phyloP scores from a whole-genome alignment of 2,888 invertebrate genomes.

The Catocala nupta region DNA sequence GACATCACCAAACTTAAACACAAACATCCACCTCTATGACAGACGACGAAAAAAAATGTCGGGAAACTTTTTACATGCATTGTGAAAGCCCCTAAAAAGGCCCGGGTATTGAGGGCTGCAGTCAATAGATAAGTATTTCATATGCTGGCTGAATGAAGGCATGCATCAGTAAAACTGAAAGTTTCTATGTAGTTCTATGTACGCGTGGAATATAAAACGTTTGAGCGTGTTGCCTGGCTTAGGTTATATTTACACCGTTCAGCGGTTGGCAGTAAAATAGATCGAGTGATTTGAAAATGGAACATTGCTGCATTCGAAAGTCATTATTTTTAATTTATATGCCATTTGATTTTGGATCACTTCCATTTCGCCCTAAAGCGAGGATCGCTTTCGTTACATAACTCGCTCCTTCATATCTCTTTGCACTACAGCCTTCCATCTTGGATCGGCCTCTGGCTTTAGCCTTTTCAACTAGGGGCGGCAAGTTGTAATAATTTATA shows the following conservation, averaged over 20 bases:
- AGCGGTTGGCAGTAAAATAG: no score
- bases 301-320: no score
- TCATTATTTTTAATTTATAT: no score
- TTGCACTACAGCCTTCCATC: no score
- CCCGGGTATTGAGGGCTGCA: conserved; percentile 54
- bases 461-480: no score
- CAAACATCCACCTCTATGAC: background rate
- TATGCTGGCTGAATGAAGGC: conserved; percentile 47
- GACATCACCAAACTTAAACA: conserved; percentile 6
- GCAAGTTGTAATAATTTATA: no score
- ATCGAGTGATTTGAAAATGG: no score
- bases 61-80: conserved; percentile 18
- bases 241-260: conserved; percentile 37
- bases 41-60: conserved; percentile 1
- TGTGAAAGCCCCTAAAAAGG: conserved; percentile 21
- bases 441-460: no score
- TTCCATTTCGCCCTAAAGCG: no score
- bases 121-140: conserved; percentile 67
- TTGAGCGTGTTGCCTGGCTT: conserved; percentile 34
- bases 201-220: conserved; percentile 39
- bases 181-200: conserved; percentile 44
- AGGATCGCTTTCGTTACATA: no score
- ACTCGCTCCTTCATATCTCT: no score
- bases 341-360: no score
- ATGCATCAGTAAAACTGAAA: conserved; percentile 60